Evolutionary conservation across 2,113 vertebrate genomes (phyloP).

Genomic region (Egretta garzetta): DNA sequence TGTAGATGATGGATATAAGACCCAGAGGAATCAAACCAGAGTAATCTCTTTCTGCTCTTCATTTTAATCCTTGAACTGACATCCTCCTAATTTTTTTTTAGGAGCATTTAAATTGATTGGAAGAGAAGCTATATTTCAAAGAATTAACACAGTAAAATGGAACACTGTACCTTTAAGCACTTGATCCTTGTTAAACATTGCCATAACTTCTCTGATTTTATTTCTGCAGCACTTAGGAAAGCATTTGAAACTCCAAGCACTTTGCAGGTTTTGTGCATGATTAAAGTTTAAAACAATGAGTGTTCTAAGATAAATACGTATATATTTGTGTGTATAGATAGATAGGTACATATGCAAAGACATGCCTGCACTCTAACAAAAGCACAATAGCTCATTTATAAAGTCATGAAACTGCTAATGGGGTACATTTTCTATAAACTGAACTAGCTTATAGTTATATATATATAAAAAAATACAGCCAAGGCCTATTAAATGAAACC

Average conservation of each 20-base stretch:
- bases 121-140: background rate
- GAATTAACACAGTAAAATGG: background rate
- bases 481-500: conserved; percentile 46
- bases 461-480: background rate
- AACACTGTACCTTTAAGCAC: background rate
- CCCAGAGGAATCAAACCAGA: background rate
- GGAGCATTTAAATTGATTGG: background rate
- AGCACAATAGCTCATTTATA: conserved; percentile 24
- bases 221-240: conserved; percentile 17
- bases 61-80: background rate
- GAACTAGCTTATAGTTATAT: background rate
- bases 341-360: background rate
- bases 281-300: conserved; percentile 33
- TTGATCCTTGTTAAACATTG: background rate
- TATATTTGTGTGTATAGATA: background rate
- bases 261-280: background rate
- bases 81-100: background rate
- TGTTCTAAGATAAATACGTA: background rate
- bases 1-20: background rate
- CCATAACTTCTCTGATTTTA: conserved; percentile 22
- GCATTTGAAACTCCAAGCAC: background rate
- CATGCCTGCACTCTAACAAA: background rate
- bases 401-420: background rate
- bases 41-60: background rate
- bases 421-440: conserved; percentile 5